These are phyloP conservation scores for Carposina sasakii DNA, from an alignment of 1,140 invertebrate species.

Conservation along the genomic window DNA sequence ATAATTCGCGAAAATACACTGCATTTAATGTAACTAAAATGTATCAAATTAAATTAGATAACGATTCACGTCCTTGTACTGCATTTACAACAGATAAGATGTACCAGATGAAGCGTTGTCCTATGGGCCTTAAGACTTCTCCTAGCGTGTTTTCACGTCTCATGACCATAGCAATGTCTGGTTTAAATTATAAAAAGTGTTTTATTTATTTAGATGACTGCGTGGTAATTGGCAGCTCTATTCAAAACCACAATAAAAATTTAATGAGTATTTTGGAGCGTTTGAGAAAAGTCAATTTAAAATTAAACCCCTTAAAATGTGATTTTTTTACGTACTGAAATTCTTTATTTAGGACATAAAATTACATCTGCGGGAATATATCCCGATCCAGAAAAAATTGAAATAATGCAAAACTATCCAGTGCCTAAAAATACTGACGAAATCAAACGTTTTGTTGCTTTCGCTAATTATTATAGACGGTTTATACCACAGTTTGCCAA, in stretches of 20 bases:
- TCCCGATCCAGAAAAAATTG: background rate
- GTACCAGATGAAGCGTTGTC: background rate
- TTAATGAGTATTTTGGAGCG: conserved; percentile 8
- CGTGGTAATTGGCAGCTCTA: background rate
- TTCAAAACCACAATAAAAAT: conserved; percentile 13
- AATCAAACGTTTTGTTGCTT: conserved; percentile 14
- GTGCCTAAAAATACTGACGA: conserved; percentile 10
- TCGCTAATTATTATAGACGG: conserved; percentile 15
- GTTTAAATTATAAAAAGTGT: background rate
- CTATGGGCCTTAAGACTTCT: background rate
- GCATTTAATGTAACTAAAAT: no score
- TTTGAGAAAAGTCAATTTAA: conserved; percentile 14
- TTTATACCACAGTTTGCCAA: conserved; percentile 11
- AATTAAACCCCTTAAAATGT: conserved; percentile 17
- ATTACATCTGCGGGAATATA: conserved; percentile 1
- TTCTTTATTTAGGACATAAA: conserved; percentile 14
- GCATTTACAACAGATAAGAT: background rate
- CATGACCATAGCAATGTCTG: background rate
- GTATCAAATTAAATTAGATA: conserved; percentile 4
- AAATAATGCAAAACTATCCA: conserved; percentile 6
- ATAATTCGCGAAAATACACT: no score
- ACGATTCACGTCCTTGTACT: conserved; percentile 1
- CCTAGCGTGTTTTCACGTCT: background rate
- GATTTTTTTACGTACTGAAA: conserved; percentile 10
- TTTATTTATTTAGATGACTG: conserved; percentile 7